Base-by-base conservation (phyloP, 2,888 invertebrate species). In the Cosmopolites sordidus region DNA sequence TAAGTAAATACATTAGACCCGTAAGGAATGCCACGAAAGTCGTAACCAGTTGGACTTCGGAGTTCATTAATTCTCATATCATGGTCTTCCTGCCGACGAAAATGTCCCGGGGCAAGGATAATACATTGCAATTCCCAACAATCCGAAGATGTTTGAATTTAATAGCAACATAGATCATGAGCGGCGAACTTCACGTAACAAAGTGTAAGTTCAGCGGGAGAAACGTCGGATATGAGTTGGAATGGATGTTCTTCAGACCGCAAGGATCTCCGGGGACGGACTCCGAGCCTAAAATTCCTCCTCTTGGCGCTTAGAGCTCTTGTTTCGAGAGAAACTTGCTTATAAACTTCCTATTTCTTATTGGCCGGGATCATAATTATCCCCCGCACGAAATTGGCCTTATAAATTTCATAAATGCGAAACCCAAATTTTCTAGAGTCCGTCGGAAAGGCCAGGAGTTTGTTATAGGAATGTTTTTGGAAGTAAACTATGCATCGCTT, bases 111-210 rank as follows among this genome's bases (percentile, higher is more conserved):
- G 63, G 71, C 69, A 64, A 67, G 70, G 70, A 72, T 70, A 72
- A 74, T 73, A 71, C 72, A 74, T 74, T 71, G 69, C 72, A 74
- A 73, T 74, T 73, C 69, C 68, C 69, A 73, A 72, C 74, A 73
- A 74, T 73, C 70, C 73, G 68, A 73, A 73, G 72, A 74, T 73
- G 73, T 73, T 73, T 71, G 71, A 73, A 73, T 73, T 73, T 73
- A 74, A 74, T 73, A 72, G 73, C 71, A 64, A 71, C 72, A 72
- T 74, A 73, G 70, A 74, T 74, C 74, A 74, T 73, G 72, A 67
- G 67, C 67, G 68, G 67, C 66, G 67, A 71, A 73, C 66, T 72
- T 73, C 68, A 70, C 70, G 68, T 71, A 70, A 70, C 69, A 69
- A 69, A 69, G 64, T 71, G 68, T 67, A 68, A 71, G 68, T 70